Conservation (phyloP, 2,888 invertebrate species). For the Synergus itoensis region DNA sequence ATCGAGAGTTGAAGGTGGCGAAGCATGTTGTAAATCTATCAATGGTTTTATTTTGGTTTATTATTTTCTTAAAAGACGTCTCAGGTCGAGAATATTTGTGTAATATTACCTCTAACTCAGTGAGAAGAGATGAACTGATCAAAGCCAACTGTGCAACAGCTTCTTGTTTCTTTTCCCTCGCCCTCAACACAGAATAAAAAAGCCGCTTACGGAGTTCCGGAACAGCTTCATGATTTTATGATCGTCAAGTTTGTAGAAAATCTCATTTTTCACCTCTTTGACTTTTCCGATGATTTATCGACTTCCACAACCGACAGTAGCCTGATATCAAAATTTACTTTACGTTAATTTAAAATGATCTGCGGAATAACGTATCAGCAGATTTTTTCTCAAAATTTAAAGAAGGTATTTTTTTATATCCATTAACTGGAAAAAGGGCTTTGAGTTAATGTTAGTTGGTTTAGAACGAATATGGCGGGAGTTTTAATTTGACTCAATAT, state of each 20-base stretch:
- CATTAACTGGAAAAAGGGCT: not conserved
- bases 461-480: not conserved
- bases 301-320: not conserved
- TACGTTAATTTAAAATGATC: not conserved
- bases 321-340: not conserved
- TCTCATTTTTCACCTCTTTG: not conserved
- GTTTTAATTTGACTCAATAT: not conserved
- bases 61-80: constrained; percentile 52
- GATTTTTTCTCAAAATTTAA: not conserved
- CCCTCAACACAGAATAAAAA: not conserved
- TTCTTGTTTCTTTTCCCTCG: not conserved
- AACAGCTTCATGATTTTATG: constrained; percentile 48
- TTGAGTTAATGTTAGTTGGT: not conserved
- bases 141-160: not conserved
- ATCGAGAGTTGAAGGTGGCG: constrained; percentile 17
- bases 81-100: constrained; percentile 5
- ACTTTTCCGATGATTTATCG: not conserved
- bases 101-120: constrained; percentile 38
- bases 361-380: no score
- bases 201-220: constrained; percentile 17
- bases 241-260: not conserved
- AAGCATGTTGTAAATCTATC: constrained; percentile 62
- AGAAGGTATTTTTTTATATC: not conserved
- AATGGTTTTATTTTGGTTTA: constrained; percentile 71
- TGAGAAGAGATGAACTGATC: constrained; percentile 9